Conservation (phyloP, 2,113 vertebrate species). For the Mungos mungo region DNA sequence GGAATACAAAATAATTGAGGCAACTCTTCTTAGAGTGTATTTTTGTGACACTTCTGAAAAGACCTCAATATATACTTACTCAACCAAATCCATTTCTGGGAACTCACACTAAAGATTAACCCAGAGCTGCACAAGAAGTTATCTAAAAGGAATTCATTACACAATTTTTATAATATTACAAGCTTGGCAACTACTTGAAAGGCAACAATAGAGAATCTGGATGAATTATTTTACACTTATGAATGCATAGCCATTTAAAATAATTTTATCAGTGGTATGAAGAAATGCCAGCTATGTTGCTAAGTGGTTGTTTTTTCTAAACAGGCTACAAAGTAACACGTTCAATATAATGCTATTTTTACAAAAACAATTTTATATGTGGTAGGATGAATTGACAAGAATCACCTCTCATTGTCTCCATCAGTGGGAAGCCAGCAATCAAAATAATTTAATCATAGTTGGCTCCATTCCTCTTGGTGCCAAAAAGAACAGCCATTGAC, state of each 20-base stretch:
- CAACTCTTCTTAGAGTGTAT: neutral
- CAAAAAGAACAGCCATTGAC: conserved; percentile 45
- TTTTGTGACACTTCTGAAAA: conserved; percentile 49
- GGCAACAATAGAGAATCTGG: neutral
- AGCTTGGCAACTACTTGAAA: conserved; percentile 50
- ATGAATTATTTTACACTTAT: neutral
- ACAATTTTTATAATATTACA: conserved; percentile 9
- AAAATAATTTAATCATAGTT: conserved; percentile 62
- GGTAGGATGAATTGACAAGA: conserved; percentile 23
- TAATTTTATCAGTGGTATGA: neutral
- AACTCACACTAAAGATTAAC: conserved; percentile 37
- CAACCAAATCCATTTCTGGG: conserved; percentile 41
- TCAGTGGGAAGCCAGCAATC: conserved; percentile 27
- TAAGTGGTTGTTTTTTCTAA: neutral
- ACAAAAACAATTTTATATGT: neutral
- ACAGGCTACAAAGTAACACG: neutral
- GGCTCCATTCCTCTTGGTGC: conserved; percentile 46
- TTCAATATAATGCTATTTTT: conserved; percentile 24
- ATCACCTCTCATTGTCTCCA: neutral
- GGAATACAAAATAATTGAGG: conserved; percentile 16
- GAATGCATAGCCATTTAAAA: neutral
- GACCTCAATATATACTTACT: conserved; percentile 24
- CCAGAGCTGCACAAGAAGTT: neutral
- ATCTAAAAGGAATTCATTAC: neutral
- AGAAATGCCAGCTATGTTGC: neutral